These are phyloP conservation scores for Melanotaenia nigrans DNA, from an alignment of 2,797 vertebrate species.

Conservation along the genomic window DNA sequence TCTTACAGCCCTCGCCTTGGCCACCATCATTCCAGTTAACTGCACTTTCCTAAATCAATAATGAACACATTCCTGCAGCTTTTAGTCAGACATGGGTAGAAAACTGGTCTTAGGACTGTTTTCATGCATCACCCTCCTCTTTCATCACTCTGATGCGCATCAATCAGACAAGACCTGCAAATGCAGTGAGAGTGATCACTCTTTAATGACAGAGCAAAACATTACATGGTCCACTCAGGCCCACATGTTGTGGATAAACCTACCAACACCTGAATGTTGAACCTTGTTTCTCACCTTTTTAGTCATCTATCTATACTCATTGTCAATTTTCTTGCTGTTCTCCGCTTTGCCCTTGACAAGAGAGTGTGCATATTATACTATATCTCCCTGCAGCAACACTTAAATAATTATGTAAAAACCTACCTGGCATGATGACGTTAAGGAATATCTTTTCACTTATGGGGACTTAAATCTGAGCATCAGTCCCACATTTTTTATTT, in stretches of 20 bases:
- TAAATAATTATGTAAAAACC: conserved; percentile 13
- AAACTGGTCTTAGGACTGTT: not conserved
- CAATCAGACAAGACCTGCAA: conserved; percentile 7
- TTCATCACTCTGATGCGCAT: conserved; percentile 9
- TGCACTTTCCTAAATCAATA: not conserved
- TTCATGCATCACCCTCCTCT: not conserved
- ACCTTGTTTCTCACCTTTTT: conserved; percentile 9
- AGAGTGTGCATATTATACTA: conserved; percentile 19
- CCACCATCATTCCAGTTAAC: not conserved
- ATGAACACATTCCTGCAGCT: not conserved
- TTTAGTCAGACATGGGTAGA: not conserved
- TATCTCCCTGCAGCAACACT: conserved; percentile 33
- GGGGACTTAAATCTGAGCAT: not conserved
- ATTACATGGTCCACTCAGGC: conserved; percentile 1
- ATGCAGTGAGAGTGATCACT: conserved; percentile 16
- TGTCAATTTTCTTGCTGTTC: conserved; percentile 1
- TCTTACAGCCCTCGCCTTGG: not conserved
- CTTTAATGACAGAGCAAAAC: not conserved
- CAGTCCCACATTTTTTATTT: not conserved
- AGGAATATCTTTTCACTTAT: not conserved
- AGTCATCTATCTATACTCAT: not conserved
- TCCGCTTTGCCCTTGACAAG: conserved; percentile 3
- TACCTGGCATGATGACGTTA: not conserved
- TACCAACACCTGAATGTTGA: not conserved
- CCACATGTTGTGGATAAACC: conserved; percentile 11